Conservation (phyloP, 1,140 invertebrate genomes). For the Hyles euphorbiae region DNA sequence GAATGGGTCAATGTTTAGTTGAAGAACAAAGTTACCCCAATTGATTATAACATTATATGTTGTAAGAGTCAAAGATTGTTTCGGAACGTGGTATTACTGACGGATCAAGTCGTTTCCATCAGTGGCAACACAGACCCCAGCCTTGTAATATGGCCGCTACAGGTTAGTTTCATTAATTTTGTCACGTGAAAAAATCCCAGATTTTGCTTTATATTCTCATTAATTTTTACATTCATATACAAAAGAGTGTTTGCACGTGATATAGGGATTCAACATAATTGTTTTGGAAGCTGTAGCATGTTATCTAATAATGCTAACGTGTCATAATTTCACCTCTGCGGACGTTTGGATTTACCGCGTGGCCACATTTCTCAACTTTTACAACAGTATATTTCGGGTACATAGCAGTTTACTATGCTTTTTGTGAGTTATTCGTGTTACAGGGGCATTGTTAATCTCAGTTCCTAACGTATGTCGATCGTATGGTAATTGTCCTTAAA, state of each 20-base stretch:
- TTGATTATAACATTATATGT: neutral
- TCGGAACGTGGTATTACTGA: neutral
- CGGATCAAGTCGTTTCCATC: slow-evolving; percentile 11
- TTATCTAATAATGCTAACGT: slow-evolving; percentile 67
- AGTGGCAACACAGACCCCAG: slow-evolving; percentile 68
- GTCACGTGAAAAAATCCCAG: slow-evolving; percentile 56
- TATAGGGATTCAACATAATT: slow-evolving; percentile 16
- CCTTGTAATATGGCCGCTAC: slow-evolving; percentile 75
- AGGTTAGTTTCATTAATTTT: slow-evolving; percentile 74
- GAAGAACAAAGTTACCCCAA: too few species aligned
- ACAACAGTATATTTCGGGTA: slow-evolving; percentile 24
- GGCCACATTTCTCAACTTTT: slow-evolving; percentile 69
- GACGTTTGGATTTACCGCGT: slow-evolving; percentile 75
- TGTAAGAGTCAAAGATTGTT: neutral
- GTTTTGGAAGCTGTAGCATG: slow-evolving; percentile 21
- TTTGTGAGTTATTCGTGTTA: too few species aligned
- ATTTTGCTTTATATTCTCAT: slow-evolving; percentile 30
- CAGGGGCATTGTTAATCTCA: too few species aligned
- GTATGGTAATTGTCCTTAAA: slow-evolving; percentile 31
- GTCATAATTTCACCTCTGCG: slow-evolving; percentile 70
- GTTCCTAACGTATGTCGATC: neutral
- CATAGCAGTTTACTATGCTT: slow-evolving; percentile 2
- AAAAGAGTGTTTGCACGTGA: slow-evolving; percentile 30
- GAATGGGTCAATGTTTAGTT: too few species aligned
- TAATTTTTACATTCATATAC: slow-evolving; percentile 34